Base-by-base conservation (phyloP, 1,140 invertebrate genomes). In the Drosophila repletoides region DNA sequence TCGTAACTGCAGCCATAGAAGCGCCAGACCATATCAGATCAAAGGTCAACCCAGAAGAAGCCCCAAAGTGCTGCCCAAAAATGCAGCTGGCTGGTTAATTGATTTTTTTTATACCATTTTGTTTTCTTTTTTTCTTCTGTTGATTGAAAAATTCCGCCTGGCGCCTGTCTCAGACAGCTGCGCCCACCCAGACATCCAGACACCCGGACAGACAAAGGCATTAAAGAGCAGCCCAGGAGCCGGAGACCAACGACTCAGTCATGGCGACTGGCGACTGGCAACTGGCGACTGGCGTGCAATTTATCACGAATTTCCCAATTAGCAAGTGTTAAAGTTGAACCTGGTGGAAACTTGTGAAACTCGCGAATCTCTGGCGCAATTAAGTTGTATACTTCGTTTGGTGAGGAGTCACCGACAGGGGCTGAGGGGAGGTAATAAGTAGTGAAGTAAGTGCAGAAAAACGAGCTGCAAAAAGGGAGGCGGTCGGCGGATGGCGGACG, bases 31-130 rank as follows among this genome's bases (percentile, higher is more conserved):
- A n/a, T n/a, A n/a, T 5, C 17, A 24, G 64, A 40, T 34, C 69
- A 77, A 77, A 79, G 75, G 56, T 77, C 65, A 66, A 49, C 48
- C 21, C 28, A 12, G 46, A 45, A 12, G 46, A 45, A 61, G 28
- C 31, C 51, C 15, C 15, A 0, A 19, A 41, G 34, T 36, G 15
- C n/a, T 12, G 29, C 17, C 71, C 33, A 58, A 45, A 56, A 71
- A 51, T 49, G 72, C 66, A 67, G 53, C 76, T 72, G 63, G 53
- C 76, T 72, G 76, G 45, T 63, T 80, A 81, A 80, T 80, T 80
- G 72, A 75, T 67, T 75, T 58, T 67, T 66, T 72, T n/a, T n/a
- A n/a, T n/a, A n/a, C n/a, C n/a, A n/a, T n/a, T n/a, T n/a, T n/a
- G n/a, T n/a, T n/a, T n/a, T n/a, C n/a, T n/a, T n/a, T n/a, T n/a